Evolutionary conservation across 2,113 vertebrate genomes (phyloP).

Genomic region (Melanerpes aurifrons): DNA sequence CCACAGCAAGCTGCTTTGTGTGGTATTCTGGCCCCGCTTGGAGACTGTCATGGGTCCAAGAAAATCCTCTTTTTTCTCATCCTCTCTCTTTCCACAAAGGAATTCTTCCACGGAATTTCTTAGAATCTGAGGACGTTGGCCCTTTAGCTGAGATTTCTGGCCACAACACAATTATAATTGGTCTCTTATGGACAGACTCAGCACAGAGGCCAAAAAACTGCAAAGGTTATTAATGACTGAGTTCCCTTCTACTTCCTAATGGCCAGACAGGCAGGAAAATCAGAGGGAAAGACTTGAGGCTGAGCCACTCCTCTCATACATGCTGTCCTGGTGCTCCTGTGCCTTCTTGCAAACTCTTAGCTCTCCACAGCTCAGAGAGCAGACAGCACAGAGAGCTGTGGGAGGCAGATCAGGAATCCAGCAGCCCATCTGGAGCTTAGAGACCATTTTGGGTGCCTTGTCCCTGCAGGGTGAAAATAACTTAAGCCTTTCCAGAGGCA

Average conservation of each 20-base stretch:
- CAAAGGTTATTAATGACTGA: slow-evolving; percentile 65
- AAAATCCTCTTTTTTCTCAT: slow-evolving; percentile 57
- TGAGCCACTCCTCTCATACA: neutral
- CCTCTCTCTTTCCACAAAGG: slow-evolving; percentile 40
- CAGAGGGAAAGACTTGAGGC: slow-evolving; percentile 42
- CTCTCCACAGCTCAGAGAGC: neutral
- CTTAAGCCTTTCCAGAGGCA: neutral
- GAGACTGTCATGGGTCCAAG: slow-evolving; percentile 54
- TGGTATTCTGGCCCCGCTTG: slow-evolving; percentile 2
- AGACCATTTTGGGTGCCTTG: neutral
- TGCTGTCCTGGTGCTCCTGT: neutral
- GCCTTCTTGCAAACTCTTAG: neutral
- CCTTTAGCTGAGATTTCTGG: slow-evolving; percentile 52
- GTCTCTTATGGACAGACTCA: slow-evolving; percentile 43
- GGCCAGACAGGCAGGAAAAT: slow-evolving; percentile 47
- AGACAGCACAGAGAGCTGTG: neutral
- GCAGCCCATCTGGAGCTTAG: neutral
- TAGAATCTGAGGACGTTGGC: slow-evolving; percentile 53
- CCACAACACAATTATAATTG: slow-evolving; percentile 27
- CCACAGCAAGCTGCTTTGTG: slow-evolving; percentile 20
- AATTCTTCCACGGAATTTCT: slow-evolving; percentile 62
- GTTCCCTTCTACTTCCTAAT: slow-evolving; percentile 49
- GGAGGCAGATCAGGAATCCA: neutral
- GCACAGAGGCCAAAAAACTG: slow-evolving; percentile 48
- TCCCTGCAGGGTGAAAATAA: neutral